phyloP scores from a whole-genome alignment of 2,113 vertebrate species.

The Nannospalax galili region DNA sequence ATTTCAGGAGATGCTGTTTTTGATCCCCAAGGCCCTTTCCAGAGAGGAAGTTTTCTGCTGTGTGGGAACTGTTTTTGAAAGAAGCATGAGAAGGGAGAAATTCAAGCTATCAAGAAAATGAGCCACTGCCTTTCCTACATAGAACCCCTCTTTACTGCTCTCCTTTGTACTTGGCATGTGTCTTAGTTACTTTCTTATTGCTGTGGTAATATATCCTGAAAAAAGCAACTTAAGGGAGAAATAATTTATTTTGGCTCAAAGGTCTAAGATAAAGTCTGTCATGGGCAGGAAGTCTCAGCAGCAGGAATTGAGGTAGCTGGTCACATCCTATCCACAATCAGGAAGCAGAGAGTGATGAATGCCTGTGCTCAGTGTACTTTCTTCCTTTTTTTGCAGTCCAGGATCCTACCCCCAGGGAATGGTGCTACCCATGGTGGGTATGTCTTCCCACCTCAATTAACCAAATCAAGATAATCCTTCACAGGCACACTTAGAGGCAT shows the following conservation, averaged over 20 bases:
- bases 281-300: background rate
- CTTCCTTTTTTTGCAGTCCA: background rate
- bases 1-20: background rate
- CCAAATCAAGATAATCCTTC: background rate
- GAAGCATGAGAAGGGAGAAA: background rate
- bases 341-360: background rate
- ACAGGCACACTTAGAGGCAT: background rate
- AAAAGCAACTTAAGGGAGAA: background rate
- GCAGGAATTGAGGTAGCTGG: background rate
- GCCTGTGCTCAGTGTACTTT: background rate
- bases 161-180: background rate
- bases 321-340: background rate
- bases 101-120: background rate
- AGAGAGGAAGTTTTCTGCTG: background rate
- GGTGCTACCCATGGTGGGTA: background rate
- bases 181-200: background rate
- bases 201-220: background rate
- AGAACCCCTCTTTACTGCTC: background rate
- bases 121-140: background rate
- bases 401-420: background rate
- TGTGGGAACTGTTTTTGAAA: background rate
- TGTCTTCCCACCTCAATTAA: background rate
- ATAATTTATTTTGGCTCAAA: background rate
- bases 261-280: background rate
- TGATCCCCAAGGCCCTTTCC: background rate